A percentile compares a stretch with the other conserved stretches of the same genome.
phyloP scores from a whole-genome alignment of 1,140 invertebrate species.

The Ridgeia piscesae region DNA sequence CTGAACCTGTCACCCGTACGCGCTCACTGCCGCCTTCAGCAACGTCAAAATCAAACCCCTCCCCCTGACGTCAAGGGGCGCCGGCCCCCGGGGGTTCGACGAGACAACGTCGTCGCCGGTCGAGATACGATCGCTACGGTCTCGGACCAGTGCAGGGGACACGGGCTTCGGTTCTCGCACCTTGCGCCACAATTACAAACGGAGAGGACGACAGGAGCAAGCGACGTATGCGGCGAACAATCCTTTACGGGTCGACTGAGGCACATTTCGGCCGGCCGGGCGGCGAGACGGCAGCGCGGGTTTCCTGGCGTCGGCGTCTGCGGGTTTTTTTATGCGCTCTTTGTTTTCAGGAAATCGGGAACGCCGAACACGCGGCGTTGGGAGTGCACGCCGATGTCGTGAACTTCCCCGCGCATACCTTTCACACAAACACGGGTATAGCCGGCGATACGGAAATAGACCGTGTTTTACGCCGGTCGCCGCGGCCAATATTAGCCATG shows the following conservation, averaged over 20 bases:
- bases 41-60: not conserved
- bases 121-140: not conserved
- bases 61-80: not conserved
- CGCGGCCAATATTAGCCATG: not conserved
- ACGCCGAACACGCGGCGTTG: not conserved
- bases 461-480: not conserved
- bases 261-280: slow-evolving; percentile 2
- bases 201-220: not conserved
- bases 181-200: not conserved
- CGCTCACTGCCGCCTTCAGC: not conserved
- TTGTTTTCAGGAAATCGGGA: not conserved
- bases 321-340: not conserved
- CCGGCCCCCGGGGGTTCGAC: not conserved
- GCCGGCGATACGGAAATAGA: not conserved
- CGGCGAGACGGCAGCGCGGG: not conserved
- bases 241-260: not conserved
- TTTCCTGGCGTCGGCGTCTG: not conserved
- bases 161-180: not conserved
- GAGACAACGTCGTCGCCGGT: not conserved
- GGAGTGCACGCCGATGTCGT: not conserved
- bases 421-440: not conserved
- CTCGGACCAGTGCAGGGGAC: not conserved
- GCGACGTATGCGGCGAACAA: not conserved
- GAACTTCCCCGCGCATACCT: not conserved
- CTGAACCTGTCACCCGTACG: not conserved